Conservation (phyloP, 1,140 invertebrate genomes). For the Aphaenogaster ashmeadi region DNA sequence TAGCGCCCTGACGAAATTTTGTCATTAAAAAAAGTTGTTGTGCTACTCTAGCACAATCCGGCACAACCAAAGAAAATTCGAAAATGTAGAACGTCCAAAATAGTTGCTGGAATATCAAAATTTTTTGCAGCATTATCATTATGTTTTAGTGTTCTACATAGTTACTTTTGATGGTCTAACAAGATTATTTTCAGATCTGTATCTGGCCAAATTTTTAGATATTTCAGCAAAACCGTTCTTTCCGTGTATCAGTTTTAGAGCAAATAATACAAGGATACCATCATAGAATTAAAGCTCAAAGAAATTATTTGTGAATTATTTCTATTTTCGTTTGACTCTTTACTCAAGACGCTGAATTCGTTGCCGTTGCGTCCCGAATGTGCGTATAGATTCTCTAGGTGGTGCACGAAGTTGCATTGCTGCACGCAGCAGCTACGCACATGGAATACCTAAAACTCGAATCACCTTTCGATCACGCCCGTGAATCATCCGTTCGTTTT, state of each 20-base stretch:
- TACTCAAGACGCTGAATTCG: neutral
- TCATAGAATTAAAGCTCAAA: neutral
- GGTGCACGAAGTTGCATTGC: constrained; percentile 68
- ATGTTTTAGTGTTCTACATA: too few species aligned
- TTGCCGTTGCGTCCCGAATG: neutral
- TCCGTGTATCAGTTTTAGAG: neutral
- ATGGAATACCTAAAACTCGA: constrained; percentile 68
- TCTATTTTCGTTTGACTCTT: neutral
- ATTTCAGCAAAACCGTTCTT: too few species aligned
- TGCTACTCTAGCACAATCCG: too few species aligned
- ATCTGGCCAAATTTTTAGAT: too few species aligned
- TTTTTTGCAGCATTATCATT: too few species aligned
- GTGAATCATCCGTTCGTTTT: constrained; percentile 33
- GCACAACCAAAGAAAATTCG: too few species aligned
- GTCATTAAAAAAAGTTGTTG: too few species aligned
- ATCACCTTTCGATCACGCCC: constrained; percentile 41
- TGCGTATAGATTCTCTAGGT: neutral
- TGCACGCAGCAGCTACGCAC: constrained; percentile 70
- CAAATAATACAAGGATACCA: neutral
- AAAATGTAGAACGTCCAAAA: too few species aligned
- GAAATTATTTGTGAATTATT: neutral
- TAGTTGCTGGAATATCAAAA: too few species aligned
- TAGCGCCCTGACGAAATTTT: too few species aligned
- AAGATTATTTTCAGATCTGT: too few species aligned
- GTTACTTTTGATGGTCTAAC: too few species aligned